Percentiles rank a stretch among this genome's conserved stretches.
Conservation (phyloP, 2,888 invertebrate species). For the Epirrhoe tristata region DNA sequence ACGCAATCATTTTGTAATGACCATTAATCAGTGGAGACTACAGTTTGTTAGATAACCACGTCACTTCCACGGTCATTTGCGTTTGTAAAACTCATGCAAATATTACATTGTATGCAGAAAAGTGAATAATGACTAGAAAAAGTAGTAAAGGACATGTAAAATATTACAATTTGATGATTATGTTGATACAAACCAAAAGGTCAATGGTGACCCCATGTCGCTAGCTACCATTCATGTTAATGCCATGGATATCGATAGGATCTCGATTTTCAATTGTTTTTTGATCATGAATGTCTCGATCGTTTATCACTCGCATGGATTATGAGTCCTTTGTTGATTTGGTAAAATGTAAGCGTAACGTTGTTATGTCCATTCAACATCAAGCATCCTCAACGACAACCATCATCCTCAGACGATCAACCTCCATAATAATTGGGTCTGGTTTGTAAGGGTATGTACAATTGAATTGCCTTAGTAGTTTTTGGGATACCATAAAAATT, state of each 20-base stretch:
- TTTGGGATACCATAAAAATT: no score
- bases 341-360: neutral
- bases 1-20: slow-evolving; percentile 42
- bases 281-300: neutral
- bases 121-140: neutral
- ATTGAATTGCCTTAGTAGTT: no score
- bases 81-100: slow-evolving; percentile 14
- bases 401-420: no score
- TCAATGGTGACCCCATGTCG: neutral
- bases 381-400: no score
- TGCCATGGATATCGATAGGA: neutral
- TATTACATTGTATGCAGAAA: slow-evolving; percentile 1
- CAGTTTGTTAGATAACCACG: slow-evolving; percentile 32
- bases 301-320: neutral
- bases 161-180: neutral
- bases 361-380: no score
- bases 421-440: no score
- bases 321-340: neutral
- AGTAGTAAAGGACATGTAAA: neutral
- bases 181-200: no score
- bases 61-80: slow-evolving; percentile 30
- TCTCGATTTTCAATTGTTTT: neutral
- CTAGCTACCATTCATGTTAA: neutral
- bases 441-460: no score
- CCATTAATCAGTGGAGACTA: slow-evolving; percentile 27